A percentile compares a stretch with the other conserved stretches of the same genome.
Conservation (phyloP, 1,140 invertebrate species). For the Ostrea denselamellosa region DNA sequence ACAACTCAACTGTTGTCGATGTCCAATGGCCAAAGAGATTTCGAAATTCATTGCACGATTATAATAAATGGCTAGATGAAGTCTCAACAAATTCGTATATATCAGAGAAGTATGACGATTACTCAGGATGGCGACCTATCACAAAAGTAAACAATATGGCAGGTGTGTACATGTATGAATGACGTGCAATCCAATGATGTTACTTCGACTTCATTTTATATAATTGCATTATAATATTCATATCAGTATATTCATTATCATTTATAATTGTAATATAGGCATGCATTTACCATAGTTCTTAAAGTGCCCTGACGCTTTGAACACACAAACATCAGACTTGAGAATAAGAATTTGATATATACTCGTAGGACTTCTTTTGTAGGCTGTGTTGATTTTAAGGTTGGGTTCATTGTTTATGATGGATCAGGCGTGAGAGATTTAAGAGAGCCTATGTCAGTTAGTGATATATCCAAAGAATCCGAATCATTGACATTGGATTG, state of each 20-base stretch:
- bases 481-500: constrained; percentile 41
- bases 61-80: constrained; percentile 52
- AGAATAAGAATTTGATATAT: not conserved
- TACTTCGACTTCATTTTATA: not conserved
- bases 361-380: not conserved
- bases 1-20: constrained; percentile 34
- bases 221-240: no score
- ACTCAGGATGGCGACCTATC: constrained; percentile 52
- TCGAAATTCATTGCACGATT: constrained; percentile 52
- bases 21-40: constrained; percentile 56
- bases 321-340: not conserved
- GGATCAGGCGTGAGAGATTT: constrained; percentile 33
- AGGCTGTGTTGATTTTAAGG: constrained; percentile 53
- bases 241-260: no score
- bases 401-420: constrained; percentile 37
- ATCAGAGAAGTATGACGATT: constrained; percentile 57
- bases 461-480: constrained; percentile 46
- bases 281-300: no score
- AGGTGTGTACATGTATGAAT: no score
- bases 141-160: not conserved
- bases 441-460: constrained; percentile 35
- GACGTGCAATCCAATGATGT: no score
- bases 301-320: no score
- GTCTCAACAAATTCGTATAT: constrained; percentile 39
- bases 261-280: no score